phyloP scores from a whole-genome alignment of 2,797 vertebrate species.

The Malacoctenus gilli region DNA sequence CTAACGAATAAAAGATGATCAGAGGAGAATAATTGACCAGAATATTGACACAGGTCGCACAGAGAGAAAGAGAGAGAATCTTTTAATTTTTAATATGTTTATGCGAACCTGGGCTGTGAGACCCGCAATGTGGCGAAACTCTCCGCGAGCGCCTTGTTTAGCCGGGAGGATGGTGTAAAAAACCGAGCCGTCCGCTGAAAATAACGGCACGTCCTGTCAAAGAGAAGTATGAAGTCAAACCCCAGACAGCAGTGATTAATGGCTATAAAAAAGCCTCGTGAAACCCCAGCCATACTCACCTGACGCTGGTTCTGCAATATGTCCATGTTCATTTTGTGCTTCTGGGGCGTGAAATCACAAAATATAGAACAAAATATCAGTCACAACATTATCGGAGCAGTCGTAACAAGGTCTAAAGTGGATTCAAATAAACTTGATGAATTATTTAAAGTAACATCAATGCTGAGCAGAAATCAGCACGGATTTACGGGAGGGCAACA shows the following conservation, averaged over 20 bases:
- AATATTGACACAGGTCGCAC: background rate
- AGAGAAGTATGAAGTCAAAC: background rate
- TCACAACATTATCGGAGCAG: background rate
- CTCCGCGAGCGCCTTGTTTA: conserved; percentile 85
- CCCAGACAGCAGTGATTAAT: background rate
- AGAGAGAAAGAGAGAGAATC: too few species aligned
- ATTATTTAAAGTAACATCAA: conserved; percentile 28
- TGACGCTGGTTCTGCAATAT: conserved; percentile 80
- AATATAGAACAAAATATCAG: background rate
- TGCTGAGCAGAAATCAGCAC: conserved; percentile 15
- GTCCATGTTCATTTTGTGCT: conserved; percentile 82
- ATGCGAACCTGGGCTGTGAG: conserved; percentile 81
- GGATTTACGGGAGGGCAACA: conserved; percentile 19
- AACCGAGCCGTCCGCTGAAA: conserved; percentile 76
- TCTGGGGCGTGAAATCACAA: conserved; percentile 70
- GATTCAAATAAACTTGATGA: conserved; percentile 7
- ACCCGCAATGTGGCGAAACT: conserved; percentile 83
- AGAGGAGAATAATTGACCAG: conserved; percentile 14
- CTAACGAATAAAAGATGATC: conserved; percentile 4
- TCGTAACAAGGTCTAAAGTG: too few species aligned
- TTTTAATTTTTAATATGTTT: background rate
- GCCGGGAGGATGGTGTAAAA: conserved; percentile 84
- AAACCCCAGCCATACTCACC: conserved; percentile 52
- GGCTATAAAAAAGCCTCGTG: background rate
- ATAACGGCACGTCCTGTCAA: conserved; percentile 80